These are phyloP conservation scores for Drosophila mauritiana DNA, from an alignment of 1,140 invertebrate genomes.

Conservation along the genomic window DNA sequence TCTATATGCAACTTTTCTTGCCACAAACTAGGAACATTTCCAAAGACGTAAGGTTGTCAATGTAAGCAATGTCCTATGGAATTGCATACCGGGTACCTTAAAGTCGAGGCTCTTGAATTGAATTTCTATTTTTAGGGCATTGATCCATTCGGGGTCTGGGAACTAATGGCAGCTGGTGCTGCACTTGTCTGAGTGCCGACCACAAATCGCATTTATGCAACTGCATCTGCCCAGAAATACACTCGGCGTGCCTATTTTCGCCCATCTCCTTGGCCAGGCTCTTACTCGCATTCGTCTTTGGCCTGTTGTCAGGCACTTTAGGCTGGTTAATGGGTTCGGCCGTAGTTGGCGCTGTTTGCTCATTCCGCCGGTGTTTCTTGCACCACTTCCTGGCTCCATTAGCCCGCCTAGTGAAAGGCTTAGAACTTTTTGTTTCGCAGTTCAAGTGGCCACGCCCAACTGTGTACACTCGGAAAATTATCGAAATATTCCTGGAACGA, in stretches of 20 bases:
- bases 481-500: too few species aligned
- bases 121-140: not conserved
- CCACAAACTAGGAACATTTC: too few species aligned
- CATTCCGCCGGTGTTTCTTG: constrained; percentile 19
- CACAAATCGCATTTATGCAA: constrained; percentile 51
- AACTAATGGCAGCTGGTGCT: constrained; percentile 16
- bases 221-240: constrained; percentile 11
- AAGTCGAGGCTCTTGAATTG: too few species aligned
- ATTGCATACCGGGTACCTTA: too few species aligned
- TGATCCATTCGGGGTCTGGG: constrained; percentile 35
- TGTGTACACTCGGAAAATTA: constrained; percentile 4
- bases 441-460: constrained; percentile 50
- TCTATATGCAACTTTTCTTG: too few species aligned
- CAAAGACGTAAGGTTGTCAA: too few species aligned
- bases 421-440: constrained; percentile 21
- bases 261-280: not conserved
- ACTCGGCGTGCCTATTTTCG: not conserved
- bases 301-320: constrained; percentile 11
- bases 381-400: constrained; percentile 37
- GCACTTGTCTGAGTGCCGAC: constrained; percentile 34
- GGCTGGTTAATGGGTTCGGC: constrained; percentile 50
- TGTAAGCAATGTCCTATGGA: too few species aligned
- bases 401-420: constrained; percentile 23
- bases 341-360: constrained; percentile 10
- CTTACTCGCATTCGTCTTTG: constrained; percentile 9